Evolutionary conservation across 2,888 invertebrate genomes (phyloP).

Genomic region (Drosophila robusta): DNA sequence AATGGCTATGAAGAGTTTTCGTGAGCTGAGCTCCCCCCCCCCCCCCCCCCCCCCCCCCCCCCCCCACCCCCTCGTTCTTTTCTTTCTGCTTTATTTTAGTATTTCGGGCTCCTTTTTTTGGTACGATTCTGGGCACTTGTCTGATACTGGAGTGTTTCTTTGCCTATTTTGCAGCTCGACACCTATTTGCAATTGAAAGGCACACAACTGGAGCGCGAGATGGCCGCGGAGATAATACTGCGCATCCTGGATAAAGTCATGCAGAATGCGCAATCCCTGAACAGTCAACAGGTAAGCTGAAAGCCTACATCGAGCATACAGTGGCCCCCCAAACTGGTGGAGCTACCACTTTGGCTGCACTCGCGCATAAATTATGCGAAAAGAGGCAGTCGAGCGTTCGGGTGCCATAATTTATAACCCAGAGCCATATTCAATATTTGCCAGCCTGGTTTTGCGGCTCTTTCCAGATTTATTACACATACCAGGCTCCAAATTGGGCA

Average conservation of each 20-base stretch:
- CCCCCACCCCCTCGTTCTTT: too few species aligned
- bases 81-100: slow-evolving; percentile 16
- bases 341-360: slow-evolving; percentile 42
- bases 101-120: too few species aligned
- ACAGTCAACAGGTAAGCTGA: slow-evolving; percentile 89
- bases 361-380: slow-evolving; percentile 71
- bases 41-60: too few species aligned
- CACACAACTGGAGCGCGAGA: slow-evolving; percentile 85
- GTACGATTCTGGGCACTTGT: slow-evolving; percentile 28
- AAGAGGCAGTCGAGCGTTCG: slow-evolving; percentile 57
- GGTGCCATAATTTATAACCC: slow-evolving; percentile 77
- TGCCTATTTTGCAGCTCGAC: slow-evolving; percentile 82
- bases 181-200: slow-evolving; percentile 84
- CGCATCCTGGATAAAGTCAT: slow-evolving; percentile 89
- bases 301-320: neutral
- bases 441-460: slow-evolving; percentile 55
- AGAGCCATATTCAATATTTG: slow-evolving; percentile 79
- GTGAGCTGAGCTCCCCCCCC: neutral
- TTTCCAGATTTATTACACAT: slow-evolving; percentile 65
- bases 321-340: neutral
- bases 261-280: slow-evolving; percentile 88
- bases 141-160: slow-evolving; percentile 45
- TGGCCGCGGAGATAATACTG: slow-evolving; percentile 87
- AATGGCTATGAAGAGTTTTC: slow-evolving; percentile 47
- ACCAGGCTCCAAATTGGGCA: slow-evolving; percentile 29